Evolutionary conservation across 2,113 vertebrate genomes (phyloP), one percentile per base, ranked within the genome.

Genomic region (Xenopus laevis): DNA sequence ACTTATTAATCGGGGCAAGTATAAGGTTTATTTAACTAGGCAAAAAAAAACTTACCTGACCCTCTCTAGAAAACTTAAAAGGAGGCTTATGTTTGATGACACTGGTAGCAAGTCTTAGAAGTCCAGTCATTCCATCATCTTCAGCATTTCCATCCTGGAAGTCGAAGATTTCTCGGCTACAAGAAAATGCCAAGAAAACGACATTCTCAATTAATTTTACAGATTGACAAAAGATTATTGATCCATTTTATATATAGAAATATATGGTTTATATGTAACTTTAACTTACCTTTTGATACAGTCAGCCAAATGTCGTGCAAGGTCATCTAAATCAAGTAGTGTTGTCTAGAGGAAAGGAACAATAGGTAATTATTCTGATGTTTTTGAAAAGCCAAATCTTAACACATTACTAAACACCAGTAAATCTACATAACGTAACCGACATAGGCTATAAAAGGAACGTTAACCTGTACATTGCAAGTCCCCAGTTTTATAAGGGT

Each of bases 1-100:
- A 58, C 13, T n/a, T 4, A 60, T 0, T 11, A 60, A 27, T 2
- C 4, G 11, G 10, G 13, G 2, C 12, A 10, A 13, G 20, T 6
- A 23, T 15, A 18, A 27, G 7, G 2, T 58, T 18, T 58, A 18
- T 18, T n/a, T 16, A 58, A n/a, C 16, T 18, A 18, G 55, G 18
- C 16, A 50, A 78, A 59, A 68, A 59, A 68, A 59, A 46, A 66
- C 81, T 79, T 81, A 93, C 92, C 88, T 93, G 97, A 71, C 97
- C 97, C 87, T 99, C 97, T 0, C 96, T 91, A 53, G 96, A 98
- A 84, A 99, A 98, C 74, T 99, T 99, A 82, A 98, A 99, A 9
- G 96, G 95, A 5, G 97, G 97, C 65, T 99, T 99, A 89, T 99
- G 97, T 83, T 97, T 98, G 79, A 99, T 92, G 33, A 99, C 97